Conservation (phyloP, 2,113 vertebrate genomes). For the Cacatua alba region DNA sequence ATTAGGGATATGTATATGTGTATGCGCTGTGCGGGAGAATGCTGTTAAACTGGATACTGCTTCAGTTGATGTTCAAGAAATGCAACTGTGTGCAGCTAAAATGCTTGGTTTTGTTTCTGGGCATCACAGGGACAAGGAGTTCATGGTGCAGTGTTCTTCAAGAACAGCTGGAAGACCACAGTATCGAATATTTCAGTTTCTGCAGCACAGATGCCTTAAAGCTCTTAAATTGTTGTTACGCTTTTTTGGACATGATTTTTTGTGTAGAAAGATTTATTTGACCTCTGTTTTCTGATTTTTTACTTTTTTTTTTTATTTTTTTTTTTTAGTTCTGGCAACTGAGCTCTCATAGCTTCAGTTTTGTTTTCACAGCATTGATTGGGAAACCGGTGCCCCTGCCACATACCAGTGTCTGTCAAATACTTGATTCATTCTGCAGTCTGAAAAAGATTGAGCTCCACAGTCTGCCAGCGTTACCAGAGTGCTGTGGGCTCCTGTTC, state of each 20-base stretch:
- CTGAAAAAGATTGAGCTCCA: neutral
- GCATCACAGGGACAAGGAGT: neutral
- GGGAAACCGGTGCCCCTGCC: neutral
- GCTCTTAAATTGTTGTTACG: neutral
- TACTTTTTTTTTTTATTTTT: neutral
- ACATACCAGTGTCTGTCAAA: neutral
- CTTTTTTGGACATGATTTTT: neutral
- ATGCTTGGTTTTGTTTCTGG: neutral
- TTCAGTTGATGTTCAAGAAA: neutral
- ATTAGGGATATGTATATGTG: rapidly evolving
- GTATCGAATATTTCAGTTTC: neutral
- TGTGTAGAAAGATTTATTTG: neutral
- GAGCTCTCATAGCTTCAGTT: neutral
- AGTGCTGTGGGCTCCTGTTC: neutral
- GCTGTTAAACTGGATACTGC: neutral
- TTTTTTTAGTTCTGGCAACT: neutral
- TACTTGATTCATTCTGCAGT: conserved; percentile 9
- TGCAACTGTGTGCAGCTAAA: neutral
- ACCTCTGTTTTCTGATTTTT: neutral
- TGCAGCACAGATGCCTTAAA: neutral
- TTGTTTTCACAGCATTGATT: neutral
- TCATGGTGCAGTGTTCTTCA: neutral
- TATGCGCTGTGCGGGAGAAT: neutral
- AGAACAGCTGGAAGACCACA: neutral
- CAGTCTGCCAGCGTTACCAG: neutral